Evolutionary conservation across 2,888 invertebrate species (phyloP).

Genomic region (Adelphocoris suturalis): DNA sequence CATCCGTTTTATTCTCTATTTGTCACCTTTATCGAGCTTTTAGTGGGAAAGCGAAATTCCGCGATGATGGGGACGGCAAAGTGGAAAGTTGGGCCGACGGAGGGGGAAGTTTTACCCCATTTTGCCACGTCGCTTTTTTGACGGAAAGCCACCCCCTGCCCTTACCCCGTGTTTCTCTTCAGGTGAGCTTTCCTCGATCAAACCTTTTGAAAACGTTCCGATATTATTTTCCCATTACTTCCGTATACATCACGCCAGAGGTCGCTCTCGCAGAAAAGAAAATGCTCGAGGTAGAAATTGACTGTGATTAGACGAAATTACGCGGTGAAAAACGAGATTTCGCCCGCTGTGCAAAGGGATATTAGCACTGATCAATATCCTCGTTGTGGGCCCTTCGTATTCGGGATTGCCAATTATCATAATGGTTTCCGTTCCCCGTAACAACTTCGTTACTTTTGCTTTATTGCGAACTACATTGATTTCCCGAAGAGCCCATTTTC

Average conservation of each 20-base stretch:
- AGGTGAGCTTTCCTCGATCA: neutral
- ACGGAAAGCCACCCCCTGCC: neutral
- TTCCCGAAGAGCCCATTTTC: neutral
- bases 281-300: neutral
- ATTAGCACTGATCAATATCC: conserved; percentile 46
- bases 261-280: neutral
- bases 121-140: conserved; percentile 27
- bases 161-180: neutral
- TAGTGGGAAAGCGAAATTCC: conserved; percentile 7
- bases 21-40: conserved; percentile 61
- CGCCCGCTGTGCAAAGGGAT: conserved; percentile 52
- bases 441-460: conserved; percentile 61
- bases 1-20: conserved; percentile 61
- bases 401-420: conserved; percentile 54
- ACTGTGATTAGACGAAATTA: conserved; percentile 56
- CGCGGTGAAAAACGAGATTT: conserved; percentile 54
- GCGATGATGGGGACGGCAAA: neutral
- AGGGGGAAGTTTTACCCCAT: neutral
- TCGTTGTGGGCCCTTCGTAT: conserved; percentile 37
- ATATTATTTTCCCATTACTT: conserved; percentile 56
- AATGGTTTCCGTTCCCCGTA: conserved; percentile 47
- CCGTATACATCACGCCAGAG: conserved; percentile 9
- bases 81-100: neutral
- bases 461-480: conserved; percentile 34
- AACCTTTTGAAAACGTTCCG: neutral